Base-by-base conservation (phyloP, 2,888 invertebrate genomes). In the Neocrepidodera transversa region DNA sequence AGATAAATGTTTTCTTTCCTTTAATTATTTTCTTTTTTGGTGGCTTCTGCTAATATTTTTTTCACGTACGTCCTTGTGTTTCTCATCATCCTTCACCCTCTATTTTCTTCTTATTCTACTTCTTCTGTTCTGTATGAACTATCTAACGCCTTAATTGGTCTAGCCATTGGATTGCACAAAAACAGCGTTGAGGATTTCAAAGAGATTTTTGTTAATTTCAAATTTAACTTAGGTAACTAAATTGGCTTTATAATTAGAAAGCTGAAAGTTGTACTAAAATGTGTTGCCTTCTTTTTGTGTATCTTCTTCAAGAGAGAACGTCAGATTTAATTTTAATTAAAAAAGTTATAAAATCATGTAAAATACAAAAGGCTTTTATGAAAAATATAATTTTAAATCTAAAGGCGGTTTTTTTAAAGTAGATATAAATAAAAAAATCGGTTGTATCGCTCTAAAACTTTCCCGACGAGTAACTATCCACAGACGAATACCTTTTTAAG, bases 51-150 rank as follows among this genome's bases (percentile, higher is more conserved):
- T n/a, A n/a, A n/a, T n/a, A n/a, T n/a, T n/a, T n/a, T 35, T 48
- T 11, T 18, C 40, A 18, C 17, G 11, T 20, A 18, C 49, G 49
- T 10, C 36, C 20, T 36, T 28, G 5, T 8, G 10, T 6, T 28
- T 10, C 28, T 6, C 28, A 8, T 28, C 10, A 28, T 10, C 62
- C 65, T 28, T 28, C 28, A 61, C 65, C 64, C 67, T 52, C 62
- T 64, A 63, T 64, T 65, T 63, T 61, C 38, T 42, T 49, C 56
- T 53, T 53, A 47, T 40, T 54, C 55, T 32, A 43, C 53, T 47
- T 53, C 52, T 57, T 38, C 38, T 38, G n/a, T 50, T 38, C 23
- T 26, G 43, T 50, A 28, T 55, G 51, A 30, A 50, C 38, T 51
- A 55, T 38, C 55, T 47, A 26, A 48, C 49, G 26, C 54, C 52